Percentiles rank a stretch among this genome's conserved stretches.
Conservation (phyloP, 2,797 vertebrate genomes). For the Antrozous pallidus region DNA sequence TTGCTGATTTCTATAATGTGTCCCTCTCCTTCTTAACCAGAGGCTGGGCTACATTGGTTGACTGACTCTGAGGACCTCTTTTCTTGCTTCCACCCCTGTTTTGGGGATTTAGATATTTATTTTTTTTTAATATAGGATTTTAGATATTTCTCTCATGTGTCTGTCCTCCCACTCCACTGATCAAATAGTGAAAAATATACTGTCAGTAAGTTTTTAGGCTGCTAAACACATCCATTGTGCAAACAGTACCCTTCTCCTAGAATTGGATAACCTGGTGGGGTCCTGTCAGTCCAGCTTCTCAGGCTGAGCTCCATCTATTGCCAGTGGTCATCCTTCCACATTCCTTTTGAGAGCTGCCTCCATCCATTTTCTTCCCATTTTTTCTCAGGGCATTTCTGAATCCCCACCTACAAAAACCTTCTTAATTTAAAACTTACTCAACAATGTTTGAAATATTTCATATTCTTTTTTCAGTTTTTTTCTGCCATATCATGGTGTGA, state of each 20-base stretch:
- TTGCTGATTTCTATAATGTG: neutral
- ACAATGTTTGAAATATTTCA: neutral
- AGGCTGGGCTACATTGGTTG: neutral
- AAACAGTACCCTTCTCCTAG: neutral
- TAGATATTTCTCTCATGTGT: neutral
- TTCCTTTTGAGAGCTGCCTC: neutral
- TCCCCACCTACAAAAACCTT: neutral
- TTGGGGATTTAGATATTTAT: neutral
- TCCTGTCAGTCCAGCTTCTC: neutral
- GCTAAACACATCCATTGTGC: neutral
- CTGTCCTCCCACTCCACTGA: neutral
- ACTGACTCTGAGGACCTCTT: neutral
- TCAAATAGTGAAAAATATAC: neutral
- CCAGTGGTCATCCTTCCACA: neutral
- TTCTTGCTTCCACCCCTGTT: neutral
- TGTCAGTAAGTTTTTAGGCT: neutral
- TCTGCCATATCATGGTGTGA: neutral
- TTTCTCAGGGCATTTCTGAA: neutral
- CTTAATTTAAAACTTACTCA: neutral
- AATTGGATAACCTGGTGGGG: neutral
- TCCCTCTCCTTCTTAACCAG: neutral
- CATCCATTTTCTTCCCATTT: neutral
- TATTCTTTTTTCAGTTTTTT: neutral
- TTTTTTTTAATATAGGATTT: neutral
- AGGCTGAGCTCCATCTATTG: neutral